Evolutionary conservation across 2,888 invertebrate species (phyloP).

Genomic region (Morpho helenor): DNA sequence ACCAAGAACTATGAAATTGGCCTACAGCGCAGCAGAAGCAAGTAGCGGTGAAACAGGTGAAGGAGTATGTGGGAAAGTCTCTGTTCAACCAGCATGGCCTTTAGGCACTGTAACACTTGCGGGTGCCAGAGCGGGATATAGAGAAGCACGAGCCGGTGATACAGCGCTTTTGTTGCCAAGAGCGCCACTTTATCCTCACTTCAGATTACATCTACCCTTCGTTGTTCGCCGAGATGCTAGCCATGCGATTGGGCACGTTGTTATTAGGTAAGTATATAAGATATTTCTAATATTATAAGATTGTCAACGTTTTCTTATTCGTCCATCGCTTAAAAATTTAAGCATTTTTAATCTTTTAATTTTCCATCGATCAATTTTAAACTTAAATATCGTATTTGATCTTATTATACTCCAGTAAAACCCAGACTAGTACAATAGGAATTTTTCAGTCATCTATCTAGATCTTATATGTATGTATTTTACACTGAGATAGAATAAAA

Average conservation of each 20-base stretch:
- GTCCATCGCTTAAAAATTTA: too few relatives aligned
- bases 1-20: slow-evolving; percentile 87
- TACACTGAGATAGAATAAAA: too few relatives aligned
- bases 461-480: too few relatives aligned
- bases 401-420: too few relatives aligned
- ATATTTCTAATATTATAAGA: background rate
- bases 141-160: slow-evolving; percentile 90
- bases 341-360: too few relatives aligned
- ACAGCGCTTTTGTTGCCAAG: slow-evolving; percentile 92
- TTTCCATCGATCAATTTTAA: too few relatives aligned
- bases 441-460: too few relatives aligned
- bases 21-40: slow-evolving; percentile 94
- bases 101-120: slow-evolving; percentile 84
- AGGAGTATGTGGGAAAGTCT: slow-evolving; percentile 85
- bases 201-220: slow-evolving; percentile 93
- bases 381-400: too few relatives aligned
- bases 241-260: slow-evolving; percentile 86
- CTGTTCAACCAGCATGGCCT: slow-evolving; percentile 83
- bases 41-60: slow-evolving; percentile 82
- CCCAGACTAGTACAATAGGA: too few relatives aligned
- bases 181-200: slow-evolving; percentile 92
- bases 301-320: too few relatives aligned
- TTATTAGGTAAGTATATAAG: slow-evolving; percentile 85
- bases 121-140: slow-evolving; percentile 88
- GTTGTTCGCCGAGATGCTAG: slow-evolving; percentile 87